These are phyloP conservation scores for Babyrousa celebensis DNA, from an alignment of 2,797 vertebrate species.

Conservation along the genomic window DNA sequence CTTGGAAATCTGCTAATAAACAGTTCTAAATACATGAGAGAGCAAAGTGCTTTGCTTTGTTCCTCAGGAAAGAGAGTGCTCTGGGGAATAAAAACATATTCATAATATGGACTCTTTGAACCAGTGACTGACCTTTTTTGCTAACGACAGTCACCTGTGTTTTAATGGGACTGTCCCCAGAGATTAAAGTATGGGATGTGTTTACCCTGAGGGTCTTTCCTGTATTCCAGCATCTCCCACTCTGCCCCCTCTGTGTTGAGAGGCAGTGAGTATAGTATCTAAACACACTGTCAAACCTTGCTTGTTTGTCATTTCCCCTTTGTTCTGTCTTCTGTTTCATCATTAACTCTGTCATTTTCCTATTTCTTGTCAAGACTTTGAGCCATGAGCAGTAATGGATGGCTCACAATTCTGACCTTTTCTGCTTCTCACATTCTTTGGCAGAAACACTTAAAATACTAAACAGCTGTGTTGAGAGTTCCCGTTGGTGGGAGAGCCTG, in stretches of 20 bases:
- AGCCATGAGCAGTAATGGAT: not conserved
- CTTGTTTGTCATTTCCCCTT: not conserved
- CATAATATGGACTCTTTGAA: not conserved
- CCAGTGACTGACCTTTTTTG: not conserved
- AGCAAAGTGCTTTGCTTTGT: slow-evolving; percentile 23
- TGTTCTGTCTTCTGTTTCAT: slow-evolving; percentile 46
- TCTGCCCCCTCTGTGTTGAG: not conserved
- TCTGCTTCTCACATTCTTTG: not conserved
- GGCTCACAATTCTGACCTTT: slow-evolving; percentile 58
- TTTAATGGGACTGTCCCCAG: not conserved
- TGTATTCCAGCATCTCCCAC: too few species aligned
- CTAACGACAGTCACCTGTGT: not conserved
- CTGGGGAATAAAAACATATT: not conserved
- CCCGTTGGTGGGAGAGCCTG: not conserved
- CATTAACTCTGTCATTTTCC: slow-evolving; percentile 57
- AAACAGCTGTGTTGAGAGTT: not conserved
- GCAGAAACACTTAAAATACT: slow-evolving; percentile 14
- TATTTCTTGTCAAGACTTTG: not conserved
- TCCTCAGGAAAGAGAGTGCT: not conserved
- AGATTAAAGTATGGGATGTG: not conserved
- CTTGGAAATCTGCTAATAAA: not conserved
- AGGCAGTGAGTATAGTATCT: not conserved
- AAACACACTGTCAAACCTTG: not conserved
- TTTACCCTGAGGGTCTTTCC: too few species aligned
- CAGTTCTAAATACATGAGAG: not conserved